These are phyloP conservation scores for Podilymbus podiceps DNA, from an alignment of 2,113 vertebrate genomes.

Conservation along the genomic window DNA sequence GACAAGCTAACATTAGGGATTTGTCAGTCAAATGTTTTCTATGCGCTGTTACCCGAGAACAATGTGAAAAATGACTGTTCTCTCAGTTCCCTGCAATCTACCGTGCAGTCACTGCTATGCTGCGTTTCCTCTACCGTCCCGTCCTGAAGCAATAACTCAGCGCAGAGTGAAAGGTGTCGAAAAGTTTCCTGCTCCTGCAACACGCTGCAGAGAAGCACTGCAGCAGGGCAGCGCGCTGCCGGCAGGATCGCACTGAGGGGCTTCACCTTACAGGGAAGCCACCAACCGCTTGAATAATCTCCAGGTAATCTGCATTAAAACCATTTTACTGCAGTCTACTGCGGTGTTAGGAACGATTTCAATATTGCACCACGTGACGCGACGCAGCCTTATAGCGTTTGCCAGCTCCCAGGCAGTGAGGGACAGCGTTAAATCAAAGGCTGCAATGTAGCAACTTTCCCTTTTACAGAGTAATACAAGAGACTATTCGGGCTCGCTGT, in stretches of 20 bases:
- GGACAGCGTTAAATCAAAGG: neutral
- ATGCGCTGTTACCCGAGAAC: neutral
- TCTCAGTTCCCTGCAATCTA: neutral
- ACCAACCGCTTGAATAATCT: neutral
- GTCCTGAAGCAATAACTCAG: neutral
- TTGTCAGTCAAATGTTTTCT: neutral
- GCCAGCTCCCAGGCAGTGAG: neutral
- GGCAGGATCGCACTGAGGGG: neutral
- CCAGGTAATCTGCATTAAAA: conserved; percentile 23
- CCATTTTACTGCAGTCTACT: conserved; percentile 65
- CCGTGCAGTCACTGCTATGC: accelerated
- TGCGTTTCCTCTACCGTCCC: neutral
- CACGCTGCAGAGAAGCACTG: neutral
- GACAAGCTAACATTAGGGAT: neutral
- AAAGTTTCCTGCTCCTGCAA: conserved; percentile 24
- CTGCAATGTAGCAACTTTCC: neutral
- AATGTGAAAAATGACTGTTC: neutral
- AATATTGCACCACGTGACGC: neutral
- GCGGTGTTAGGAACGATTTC: conserved; percentile 45
- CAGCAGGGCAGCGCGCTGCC: neutral
- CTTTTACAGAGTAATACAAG: neutral
- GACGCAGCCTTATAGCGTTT: neutral
- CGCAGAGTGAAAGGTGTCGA: neutral
- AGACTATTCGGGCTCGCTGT: neutral
- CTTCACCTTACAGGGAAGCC: neutral